A percentile compares a stretch with the other conserved stretches of the same genome.
Conservation (phyloP, 2,888 invertebrate genomes). For the Shargacucullia verbasci region DNA sequence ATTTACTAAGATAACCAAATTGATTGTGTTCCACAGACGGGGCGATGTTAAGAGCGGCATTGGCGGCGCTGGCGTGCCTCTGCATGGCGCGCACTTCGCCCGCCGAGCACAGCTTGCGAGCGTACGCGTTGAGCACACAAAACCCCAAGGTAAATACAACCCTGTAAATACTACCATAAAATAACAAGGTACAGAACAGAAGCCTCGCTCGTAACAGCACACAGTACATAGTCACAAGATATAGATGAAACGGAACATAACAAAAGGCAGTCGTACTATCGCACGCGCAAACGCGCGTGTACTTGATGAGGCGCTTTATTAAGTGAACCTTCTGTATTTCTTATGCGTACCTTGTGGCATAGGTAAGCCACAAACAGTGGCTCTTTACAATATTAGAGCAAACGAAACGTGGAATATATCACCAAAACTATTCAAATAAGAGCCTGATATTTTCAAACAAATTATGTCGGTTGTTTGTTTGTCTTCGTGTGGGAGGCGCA, state of each 20-base stretch:
- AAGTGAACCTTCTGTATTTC: too few species aligned
- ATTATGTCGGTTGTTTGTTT: slow-evolving; percentile 14
- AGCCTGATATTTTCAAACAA: slow-evolving; percentile 36
- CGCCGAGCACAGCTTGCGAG: slow-evolving; percentile 74
- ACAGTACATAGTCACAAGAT: neutral
- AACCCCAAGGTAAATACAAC: slow-evolving; percentile 73
- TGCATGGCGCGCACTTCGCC: slow-evolving; percentile 85
- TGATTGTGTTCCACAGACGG: slow-evolving; percentile 68
- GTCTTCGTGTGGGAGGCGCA: slow-evolving; percentile 28
- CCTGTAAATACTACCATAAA: slow-evolving; percentile 40
- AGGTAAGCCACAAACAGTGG: slow-evolving; percentile 34
- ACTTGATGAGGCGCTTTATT: too few species aligned
- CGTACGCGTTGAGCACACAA: slow-evolving; percentile 72
- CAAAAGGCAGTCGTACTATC: too few species aligned
- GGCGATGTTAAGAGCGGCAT: slow-evolving; percentile 86
- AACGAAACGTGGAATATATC: slow-evolving; percentile 36
- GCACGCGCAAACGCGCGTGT: too few species aligned
- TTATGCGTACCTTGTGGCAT: too few species aligned
- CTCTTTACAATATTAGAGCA: slow-evolving; percentile 36
- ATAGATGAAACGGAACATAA: neutral
- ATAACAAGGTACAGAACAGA: slow-evolving; percentile 10
- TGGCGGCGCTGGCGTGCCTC: slow-evolving; percentile 86
- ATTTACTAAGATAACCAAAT: slow-evolving; percentile 36
- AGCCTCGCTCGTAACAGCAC: slow-evolving; percentile 3
- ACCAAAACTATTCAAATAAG: slow-evolving; percentile 40